These are phyloP conservation scores for Sterna hirundo DNA, from an alignment of 2,113 vertebrate species.

Conservation along the genomic window DNA sequence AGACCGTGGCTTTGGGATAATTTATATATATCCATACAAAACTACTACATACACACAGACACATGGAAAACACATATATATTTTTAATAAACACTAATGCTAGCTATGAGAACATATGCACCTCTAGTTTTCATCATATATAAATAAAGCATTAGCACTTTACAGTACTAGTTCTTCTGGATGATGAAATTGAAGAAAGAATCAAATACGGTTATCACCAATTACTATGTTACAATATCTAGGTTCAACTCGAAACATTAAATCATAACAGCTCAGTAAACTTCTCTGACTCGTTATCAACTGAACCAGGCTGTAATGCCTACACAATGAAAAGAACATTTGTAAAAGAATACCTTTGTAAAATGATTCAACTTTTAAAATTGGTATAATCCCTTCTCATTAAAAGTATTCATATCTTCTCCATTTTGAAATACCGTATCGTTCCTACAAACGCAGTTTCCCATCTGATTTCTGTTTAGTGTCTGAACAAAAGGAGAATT, in stretches of 20 bases:
- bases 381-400: background rate
- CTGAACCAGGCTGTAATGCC: constrained; percentile 24
- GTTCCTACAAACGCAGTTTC: background rate
- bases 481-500: constrained; percentile 9
- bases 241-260: background rate
- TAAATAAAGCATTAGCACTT: background rate
- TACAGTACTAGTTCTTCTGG: background rate
- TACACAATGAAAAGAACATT: background rate
- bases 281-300: constrained; percentile 13
- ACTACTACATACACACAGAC: background rate
- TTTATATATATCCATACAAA: background rate
- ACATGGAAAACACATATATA: background rate
- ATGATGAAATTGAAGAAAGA: background rate
- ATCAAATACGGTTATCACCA: background rate
- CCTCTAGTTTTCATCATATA: background rate
- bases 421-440: background rate
- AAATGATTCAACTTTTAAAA: constrained; percentile 2
- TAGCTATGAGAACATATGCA: background rate
- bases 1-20: background rate
- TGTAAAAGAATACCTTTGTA: background rate
- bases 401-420: background rate
- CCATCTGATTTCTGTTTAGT: background rate
- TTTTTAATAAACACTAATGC: background rate
- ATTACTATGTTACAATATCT: background rate
- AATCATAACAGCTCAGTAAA: constrained; percentile 38